These are phyloP conservation scores for Microctenopoma lineatum DNA, from an alignment of 2,797 vertebrate species.

Conservation along the genomic window DNA sequence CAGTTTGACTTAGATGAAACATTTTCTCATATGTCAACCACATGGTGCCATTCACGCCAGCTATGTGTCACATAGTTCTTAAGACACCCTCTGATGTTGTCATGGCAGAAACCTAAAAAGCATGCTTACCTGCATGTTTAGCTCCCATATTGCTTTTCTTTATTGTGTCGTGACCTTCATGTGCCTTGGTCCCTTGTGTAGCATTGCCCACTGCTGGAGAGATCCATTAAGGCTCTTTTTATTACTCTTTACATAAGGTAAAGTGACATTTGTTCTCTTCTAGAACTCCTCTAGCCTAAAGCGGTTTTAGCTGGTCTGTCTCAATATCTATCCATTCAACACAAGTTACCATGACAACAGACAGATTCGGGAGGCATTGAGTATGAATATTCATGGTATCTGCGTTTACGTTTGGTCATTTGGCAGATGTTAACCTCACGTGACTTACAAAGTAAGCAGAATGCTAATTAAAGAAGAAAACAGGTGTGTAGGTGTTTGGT, in stretches of 20 bases:
- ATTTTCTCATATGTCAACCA: neutral
- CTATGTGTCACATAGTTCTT: neutral
- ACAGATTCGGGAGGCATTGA: neutral
- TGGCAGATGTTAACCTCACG: too few relatives aligned
- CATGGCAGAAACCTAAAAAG: too few relatives aligned
- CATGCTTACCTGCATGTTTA: neutral
- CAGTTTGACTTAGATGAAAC: neutral
- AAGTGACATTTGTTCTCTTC: neutral
- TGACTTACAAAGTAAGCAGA: too few relatives aligned
- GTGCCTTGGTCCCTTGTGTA: neutral
- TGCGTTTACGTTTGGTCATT: too few relatives aligned
- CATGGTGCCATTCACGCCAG: neutral
- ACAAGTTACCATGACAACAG: neutral
- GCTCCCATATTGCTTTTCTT: conserved; percentile 5
- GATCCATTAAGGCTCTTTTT: conserved; percentile 11
- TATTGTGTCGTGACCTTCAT: conserved; percentile 18
- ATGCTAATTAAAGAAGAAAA: too few relatives aligned
- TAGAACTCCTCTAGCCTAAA: too few relatives aligned
- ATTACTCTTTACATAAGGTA: neutral
- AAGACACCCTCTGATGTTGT: too few relatives aligned
- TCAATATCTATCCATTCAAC: neutral
- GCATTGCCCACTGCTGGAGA: neutral
- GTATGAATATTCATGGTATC: neutral
- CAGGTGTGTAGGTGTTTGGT: too few relatives aligned
- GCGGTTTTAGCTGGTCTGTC: neutral